Evolutionary conservation across 2,113 vertebrate species (phyloP).

Genomic region (Poeciliopsis prolifica): DNA sequence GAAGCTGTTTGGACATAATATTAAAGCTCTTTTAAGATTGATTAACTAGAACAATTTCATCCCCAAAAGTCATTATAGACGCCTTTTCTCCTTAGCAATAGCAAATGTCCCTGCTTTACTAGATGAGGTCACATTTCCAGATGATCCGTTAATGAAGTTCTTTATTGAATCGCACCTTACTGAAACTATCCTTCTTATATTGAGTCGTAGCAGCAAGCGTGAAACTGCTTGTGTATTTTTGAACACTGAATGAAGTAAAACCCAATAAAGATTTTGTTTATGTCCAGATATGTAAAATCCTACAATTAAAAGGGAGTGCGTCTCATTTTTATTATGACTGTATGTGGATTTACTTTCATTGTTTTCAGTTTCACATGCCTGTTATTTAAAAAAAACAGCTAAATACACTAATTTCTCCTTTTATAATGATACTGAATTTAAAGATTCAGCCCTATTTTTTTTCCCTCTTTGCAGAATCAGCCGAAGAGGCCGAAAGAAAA

Average conservation of each 20-base stretch:
- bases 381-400: constrained; percentile 34
- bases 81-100: background rate
- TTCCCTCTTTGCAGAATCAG: constrained; percentile 41
- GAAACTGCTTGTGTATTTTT: no score
- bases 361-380: constrained; percentile 41
- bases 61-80: background rate
- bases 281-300: no score
- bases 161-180: background rate
- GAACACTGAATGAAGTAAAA: no score
- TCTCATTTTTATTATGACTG: no score
- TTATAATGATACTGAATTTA: constrained; percentile 25
- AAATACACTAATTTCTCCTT: constrained; percentile 40
- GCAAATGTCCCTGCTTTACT: background rate
- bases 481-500: constrained; percentile 41
- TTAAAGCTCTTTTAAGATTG: background rate
- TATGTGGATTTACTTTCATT: background rate
- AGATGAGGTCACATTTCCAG: background rate
- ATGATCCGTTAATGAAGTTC: background rate
- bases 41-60: background rate
- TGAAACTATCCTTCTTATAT: background rate
- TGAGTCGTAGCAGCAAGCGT: background rate
- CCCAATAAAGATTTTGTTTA: no score
- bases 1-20: background rate
- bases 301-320: no score
- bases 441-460: constrained; percentile 23